Base-by-base conservation (phyloP, 2,888 invertebrate species). In the Halocaridina rubra region DNA sequence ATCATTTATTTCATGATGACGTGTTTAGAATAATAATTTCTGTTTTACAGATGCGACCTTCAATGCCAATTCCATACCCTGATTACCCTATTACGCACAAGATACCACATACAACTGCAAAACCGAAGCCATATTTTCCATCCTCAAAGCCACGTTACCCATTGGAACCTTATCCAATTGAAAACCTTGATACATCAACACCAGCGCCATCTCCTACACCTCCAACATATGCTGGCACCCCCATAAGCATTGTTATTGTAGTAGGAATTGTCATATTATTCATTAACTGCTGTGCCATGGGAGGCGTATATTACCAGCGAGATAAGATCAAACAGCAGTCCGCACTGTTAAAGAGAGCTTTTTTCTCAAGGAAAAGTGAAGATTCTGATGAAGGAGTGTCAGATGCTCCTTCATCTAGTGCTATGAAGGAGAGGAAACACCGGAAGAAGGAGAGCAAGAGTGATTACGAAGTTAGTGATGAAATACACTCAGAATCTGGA, bases 241-340 rank as follows among this genome's bases (percentile, higher is more conserved):
- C 91, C 1, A 89, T 91, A 57, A 91, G 91, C 16, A 90, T 92
- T 88, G 90, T 92, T 74, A 91, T 92, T 57, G 91, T 92, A 64
- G 91, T 92, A 30, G 95, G 94, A 29, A 92, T 94, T 74, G 91
- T 95, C 67, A 96, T 96, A 90, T 91, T 96, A 7, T 91, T 94
- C 27, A 92, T 95, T 7, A 96, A 96, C 90, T 91, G 95, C 13
- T 93, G 93, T n/a, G 93, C 94, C 39, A 94, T 95, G 89, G 92
- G 93, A 0, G 93, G 93, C 86, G 91, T 95, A 59, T 95, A 94
- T 90, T 93, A 94, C 88, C 94, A 94, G 90, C 87, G 86, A 72
- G 87, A 89, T 61, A 88, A 88, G 46, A 80, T 81, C 32, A 57
- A 78, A 13, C 77, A 76, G 61, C 82, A 84, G 64, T 84, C 82